Evolutionary conservation across 2,797 vertebrate species (phyloP), one percentile per base, ranked within the genome.

Genomic region (Telmatherina bonti): DNA sequence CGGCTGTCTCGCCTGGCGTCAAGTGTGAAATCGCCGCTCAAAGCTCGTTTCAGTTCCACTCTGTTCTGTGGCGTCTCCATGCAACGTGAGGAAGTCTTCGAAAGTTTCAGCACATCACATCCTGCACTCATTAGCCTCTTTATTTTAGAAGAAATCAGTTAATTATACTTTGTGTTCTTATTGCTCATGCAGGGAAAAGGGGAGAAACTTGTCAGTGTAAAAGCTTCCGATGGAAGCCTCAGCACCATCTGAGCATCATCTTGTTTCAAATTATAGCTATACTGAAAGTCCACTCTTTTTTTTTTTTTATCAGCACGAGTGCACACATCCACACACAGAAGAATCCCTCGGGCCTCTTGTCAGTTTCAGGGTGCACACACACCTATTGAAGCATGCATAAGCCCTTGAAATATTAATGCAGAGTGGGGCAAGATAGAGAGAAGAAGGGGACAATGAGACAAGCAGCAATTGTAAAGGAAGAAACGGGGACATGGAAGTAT

Each of bases 381-480:
- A 81, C 75, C 76, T 85, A 92, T 63, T 78, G 83, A 90, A 85
- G 91, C 92, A 87, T 79, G 82, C 69, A 90, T 87, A 91, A 93
- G 79, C 70, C 59, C 58, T 83, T 94, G 73, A 94, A 94, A 93
- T 92, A 92, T 94, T 92, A 59, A 93, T 91, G 70, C 47, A 55
- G 59, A 67, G 24, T 51, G 22, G 58, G 24, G 62, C 58, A 62
- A 70, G 60, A 56, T 59, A 33, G 49, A 78, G 70, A 70, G 72
- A 63, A 54, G 55, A 65, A 12, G 54, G 43, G 55, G 13, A 41
- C 13, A 41, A 15, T 15, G 41, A 67, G 59, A 26, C 16, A 29
- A 22, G 43, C 30, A 55, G 74, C 9, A 36, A 59, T 15, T 41
- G 36, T 45, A 64, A 70, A 18, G 24, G 65, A 62, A 35, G 59